Conservation (phyloP, 2,888 invertebrate genomes). For the Scaptomyza caliginosa region DNA sequence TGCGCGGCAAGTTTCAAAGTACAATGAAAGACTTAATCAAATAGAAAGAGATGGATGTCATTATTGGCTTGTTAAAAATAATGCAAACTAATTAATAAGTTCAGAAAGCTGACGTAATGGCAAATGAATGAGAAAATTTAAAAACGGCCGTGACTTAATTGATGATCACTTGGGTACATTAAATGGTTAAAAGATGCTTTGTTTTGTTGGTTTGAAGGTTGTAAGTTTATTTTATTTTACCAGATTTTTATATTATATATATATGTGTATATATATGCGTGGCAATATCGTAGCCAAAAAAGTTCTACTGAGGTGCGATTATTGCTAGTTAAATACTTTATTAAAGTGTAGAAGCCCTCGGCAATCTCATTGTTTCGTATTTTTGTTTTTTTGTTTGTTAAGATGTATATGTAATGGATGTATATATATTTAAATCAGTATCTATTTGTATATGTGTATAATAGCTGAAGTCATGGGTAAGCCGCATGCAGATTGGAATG, state of each 20-base stretch:
- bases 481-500: constrained; percentile 11
- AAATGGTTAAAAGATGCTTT: background rate
- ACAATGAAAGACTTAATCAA: background rate
- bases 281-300: background rate
- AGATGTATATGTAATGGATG: background rate
- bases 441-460: background rate
- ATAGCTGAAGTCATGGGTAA: constrained; percentile 16
- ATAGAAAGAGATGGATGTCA: background rate
- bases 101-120: background rate
- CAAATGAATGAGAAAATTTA: background rate
- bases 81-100: no score
- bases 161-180: no score
- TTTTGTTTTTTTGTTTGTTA: background rate
- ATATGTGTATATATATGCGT: background rate
- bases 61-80: no score
- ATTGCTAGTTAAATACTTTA: constrained; percentile 5
- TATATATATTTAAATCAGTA: background rate
- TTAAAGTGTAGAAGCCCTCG: background rate
- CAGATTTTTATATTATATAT: background rate
- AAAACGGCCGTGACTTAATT: background rate
- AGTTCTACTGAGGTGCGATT: background rate
- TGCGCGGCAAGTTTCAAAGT: background rate
- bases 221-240: background rate
- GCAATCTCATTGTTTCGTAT: background rate
- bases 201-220: background rate